Base-by-base conservation (phyloP, 2,113 vertebrate genomes). In the Atlantisia rogersi region DNA sequence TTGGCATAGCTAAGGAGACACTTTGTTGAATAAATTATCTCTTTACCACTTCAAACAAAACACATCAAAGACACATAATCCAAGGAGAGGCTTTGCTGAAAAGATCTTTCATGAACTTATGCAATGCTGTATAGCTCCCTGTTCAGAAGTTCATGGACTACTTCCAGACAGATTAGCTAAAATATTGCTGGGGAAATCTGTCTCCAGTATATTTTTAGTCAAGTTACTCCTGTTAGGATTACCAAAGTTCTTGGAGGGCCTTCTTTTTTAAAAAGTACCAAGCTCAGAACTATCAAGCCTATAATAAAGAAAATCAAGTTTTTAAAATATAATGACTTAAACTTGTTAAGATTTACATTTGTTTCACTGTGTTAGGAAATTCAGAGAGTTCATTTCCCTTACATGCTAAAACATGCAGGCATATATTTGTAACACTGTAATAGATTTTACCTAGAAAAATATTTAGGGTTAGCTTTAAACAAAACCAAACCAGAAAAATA, bases 31-130 rank as follows among this genome's bases (percentile, higher is more conserved):
- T 92, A 90, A 97, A 39, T 82, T 89, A 59, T 81, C 63, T 74
- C 79, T 70, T 64, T 75, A 55, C 42, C 83, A 82, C 63, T 90
- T 97, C 78, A 94, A 94, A 95, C 55, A 87, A 93, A 96, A 85
- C 29, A 94, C 39, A 93, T 85, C 62, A 94, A 39, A 53, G 59
- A 76, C 39, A 48, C 15, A 78, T 52, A 87, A 96, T 94, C n/a
- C 56, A 73, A 96, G 15, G 14, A 71, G 40, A 79, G 15, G 40
- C 26, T 77, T 92, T 71, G 59, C 65, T 95, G 50, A 90, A 94
- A 95, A 68, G 40, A 88, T 93, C 46, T 80, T 85, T 90, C 22
- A 29, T 79, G 50, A 84, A 44, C 7, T 92, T 75, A 82, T 7
- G 25, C 52, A 88, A 35, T 18, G 29, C 20, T 44, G 58, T 93